A percentile compares a stretch with the other conserved stretches of the same genome.
Evolutionary conservation across 2,113 vertebrate genomes (phyloP).

Genomic region (Diadophis punctatus): DNA sequence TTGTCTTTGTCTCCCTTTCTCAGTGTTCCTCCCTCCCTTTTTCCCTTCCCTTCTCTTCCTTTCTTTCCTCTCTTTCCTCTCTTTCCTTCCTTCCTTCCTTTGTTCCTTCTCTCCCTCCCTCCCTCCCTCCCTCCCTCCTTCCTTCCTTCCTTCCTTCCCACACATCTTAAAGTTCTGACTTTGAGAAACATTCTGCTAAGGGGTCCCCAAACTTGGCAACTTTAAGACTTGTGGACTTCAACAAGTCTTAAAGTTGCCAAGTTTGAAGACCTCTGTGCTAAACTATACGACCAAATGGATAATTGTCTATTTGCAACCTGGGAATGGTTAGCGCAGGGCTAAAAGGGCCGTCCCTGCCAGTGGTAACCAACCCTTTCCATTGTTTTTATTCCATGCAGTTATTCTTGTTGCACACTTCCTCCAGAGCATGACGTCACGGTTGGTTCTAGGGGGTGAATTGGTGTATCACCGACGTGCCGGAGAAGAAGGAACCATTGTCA

Average conservation of each 20-base stretch:
- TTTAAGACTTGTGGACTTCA: too few relatives aligned
- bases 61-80: too few relatives aligned
- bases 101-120: too few relatives aligned
- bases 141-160: not conserved
- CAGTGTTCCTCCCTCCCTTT: not conserved
- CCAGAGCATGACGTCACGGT: slow-evolving; percentile 85
- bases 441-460: slow-evolving; percentile 92
- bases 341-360: rapidly evolving
- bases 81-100: too few relatives aligned
- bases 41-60: too few relatives aligned
- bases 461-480: slow-evolving; percentile 91
- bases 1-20: too few relatives aligned
- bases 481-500: slow-evolving; percentile 94
- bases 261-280: too few relatives aligned
- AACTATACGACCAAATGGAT: not conserved
- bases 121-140: too few relatives aligned
- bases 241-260: too few relatives aligned
- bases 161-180: not conserved
- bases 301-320: not conserved
- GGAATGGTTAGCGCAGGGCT: not conserved
- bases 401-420: slow-evolving; percentile 96
- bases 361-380: rapidly evolving
- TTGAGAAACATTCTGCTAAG: not conserved
- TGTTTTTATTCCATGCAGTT: slow-evolving; percentile 68
- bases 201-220: too few relatives aligned